phyloP scores from a whole-genome alignment of 2,888 invertebrate species.

The Kryphioiulus occultus region DNA sequence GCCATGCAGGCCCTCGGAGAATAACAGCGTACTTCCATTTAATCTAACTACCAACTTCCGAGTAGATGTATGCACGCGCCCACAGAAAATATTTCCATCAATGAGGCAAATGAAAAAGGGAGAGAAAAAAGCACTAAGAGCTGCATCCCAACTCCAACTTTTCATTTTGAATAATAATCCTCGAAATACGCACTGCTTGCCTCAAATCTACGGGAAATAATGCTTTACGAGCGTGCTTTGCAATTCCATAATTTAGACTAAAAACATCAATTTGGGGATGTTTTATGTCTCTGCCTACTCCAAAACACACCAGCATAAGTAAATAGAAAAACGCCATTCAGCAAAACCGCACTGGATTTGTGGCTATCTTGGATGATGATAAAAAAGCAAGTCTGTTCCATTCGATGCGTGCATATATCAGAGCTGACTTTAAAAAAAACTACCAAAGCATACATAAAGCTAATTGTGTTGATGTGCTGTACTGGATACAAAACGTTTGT shows the following conservation, averaged over 20 bases:
- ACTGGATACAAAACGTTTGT: too few relatives aligned
- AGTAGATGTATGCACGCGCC: neutral
- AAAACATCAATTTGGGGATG: neutral
- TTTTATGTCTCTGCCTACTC: neutral
- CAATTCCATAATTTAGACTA: conserved; percentile 16
- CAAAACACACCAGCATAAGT: neutral
- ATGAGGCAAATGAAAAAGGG: neutral
- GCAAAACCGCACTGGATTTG: neutral
- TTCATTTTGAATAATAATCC: neutral
- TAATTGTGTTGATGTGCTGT: too few relatives aligned
- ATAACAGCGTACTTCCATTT: conserved; percentile 8
- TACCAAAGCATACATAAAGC: too few relatives aligned
- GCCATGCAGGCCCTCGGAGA: neutral
- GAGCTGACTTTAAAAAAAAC: too few relatives aligned
- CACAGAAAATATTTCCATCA: neutral
- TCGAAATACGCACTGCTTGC: neutral
- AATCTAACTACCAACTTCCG: conserved; percentile 13
- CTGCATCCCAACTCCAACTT: neutral
- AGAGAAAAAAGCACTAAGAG: neutral
- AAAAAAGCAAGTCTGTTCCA: neutral
- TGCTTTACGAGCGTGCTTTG: neutral
- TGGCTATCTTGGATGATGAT: too few relatives aligned
- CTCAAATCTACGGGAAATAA: neutral
- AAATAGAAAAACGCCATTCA: neutral
- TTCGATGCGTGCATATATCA: too few relatives aligned